Conservation (phyloP, 1,140 invertebrate genomes). For the silkworm (Bombyx mori) region ASM3026992v2 NC_085116.1:8696501-8697000, state of each 20-base stretch:
- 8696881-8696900: slow-evolving; percentile 87
- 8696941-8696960: slow-evolving; percentile 89
- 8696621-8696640: too few relatives aligned
- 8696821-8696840: slow-evolving; percentile 99
- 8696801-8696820: slow-evolving; percentile 99
- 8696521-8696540: too few relatives aligned
- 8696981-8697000: too few relatives aligned
- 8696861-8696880: slow-evolving; percentile 98
- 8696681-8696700: too few relatives aligned
- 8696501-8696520: too few relatives aligned
- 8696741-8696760: slow-evolving; percentile 98
- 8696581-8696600: too few relatives aligned
- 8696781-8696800: slow-evolving; percentile 97
- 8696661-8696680: too few relatives aligned
- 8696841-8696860: slow-evolving; percentile 98
- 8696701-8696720: neutral
- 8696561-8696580: too few relatives aligned
- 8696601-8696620: too few relatives aligned
- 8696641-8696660: too few relatives aligned
- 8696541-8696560: too few relatives aligned
- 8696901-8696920: slow-evolving; percentile 94
- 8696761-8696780: slow-evolving; percentile 97
- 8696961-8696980: neutral
- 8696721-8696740: slow-evolving; percentile 95
- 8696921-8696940: slow-evolving; percentile 97